Percentiles rank a stretch among this genome's conserved stretches.
Conservation (phyloP, 1,140 invertebrate species). For the Sitobion miscanthi region DNA sequence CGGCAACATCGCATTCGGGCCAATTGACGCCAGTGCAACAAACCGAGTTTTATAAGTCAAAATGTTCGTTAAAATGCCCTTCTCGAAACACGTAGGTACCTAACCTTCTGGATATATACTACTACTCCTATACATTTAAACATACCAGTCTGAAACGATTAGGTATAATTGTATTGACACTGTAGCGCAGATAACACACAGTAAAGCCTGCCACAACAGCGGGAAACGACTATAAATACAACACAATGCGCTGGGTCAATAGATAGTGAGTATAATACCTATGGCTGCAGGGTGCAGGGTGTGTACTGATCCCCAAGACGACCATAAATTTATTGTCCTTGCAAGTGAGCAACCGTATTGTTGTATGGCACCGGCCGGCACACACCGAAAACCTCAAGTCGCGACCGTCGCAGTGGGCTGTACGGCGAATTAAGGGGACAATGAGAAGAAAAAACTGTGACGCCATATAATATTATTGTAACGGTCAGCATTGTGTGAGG, state of each 20-base stretch:
- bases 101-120: too few relatives aligned
- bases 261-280: background rate
- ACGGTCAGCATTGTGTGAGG: background rate
- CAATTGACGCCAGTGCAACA: too few relatives aligned
- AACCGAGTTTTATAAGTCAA: too few relatives aligned
- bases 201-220: background rate
- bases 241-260: background rate
- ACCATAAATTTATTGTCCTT: background rate
- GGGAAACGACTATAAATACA: background rate
- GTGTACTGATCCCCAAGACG: background rate
- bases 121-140: background rate
- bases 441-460: background rate
- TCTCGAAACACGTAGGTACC: too few relatives aligned
- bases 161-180: background rate
- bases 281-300: too few relatives aligned
- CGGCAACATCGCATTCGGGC: too few relatives aligned
- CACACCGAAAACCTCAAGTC: too few relatives aligned
- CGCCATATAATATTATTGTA: background rate
- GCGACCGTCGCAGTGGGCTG: background rate
- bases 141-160: background rate
- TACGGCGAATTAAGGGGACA: background rate
- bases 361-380: background rate
- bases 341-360: too few relatives aligned
- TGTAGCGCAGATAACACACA: background rate
- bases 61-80: too few relatives aligned